Base-by-base conservation (phyloP, 2,797 vertebrate species). In the Lutjanus argentimaculatus region DNA sequence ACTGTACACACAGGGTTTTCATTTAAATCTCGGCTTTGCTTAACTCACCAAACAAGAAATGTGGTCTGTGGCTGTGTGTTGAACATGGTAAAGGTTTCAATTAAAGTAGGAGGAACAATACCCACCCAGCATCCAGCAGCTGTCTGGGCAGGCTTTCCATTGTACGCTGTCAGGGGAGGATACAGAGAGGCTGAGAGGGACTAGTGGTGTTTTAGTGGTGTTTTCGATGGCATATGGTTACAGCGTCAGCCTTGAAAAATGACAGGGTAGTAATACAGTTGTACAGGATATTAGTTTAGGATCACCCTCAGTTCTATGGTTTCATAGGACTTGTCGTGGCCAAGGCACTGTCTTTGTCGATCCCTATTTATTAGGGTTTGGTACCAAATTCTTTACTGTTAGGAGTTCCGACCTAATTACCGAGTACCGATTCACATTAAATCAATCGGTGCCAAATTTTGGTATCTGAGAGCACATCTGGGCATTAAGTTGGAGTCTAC, bases 11-110 rank as follows among this genome's bases (percentile, higher is more conserved):
- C 85, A 0, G 92, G 91, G 91, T 94, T 94, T 94, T 94, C 92
- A 94, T 95, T 94, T 94, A 91, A 91, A 91, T 80, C 89, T 88
- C 87, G 69, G 92, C 92, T 95, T 94, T 92, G 90, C 91, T 95
- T 92, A 93, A 94, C 91, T 90, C 90, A 92, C 92, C 90, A 93
- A 93, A 94, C 92, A 93, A 94, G 93, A 94, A 89, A 83, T 94
- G 94, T 79, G 93, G 93, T 94, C 92, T 94, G 94, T 93, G 93
- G 92, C 90, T 85, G 83, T 80, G 91, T 93, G 92, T 94, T 77
- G 89, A 93, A 95, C 93, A 94, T 88, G 93, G 78, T 91, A 91
- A 92, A 94, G 91, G 92, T 92, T 95, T 94, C 88, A 92, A 92
- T 93, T 94, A 93, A 93, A 93, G 91, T 70, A 65, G 80, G 84